Base-by-base conservation (phyloP, 2,113 vertebrate genomes). In the Oplegnathus fasciatus region DNA sequence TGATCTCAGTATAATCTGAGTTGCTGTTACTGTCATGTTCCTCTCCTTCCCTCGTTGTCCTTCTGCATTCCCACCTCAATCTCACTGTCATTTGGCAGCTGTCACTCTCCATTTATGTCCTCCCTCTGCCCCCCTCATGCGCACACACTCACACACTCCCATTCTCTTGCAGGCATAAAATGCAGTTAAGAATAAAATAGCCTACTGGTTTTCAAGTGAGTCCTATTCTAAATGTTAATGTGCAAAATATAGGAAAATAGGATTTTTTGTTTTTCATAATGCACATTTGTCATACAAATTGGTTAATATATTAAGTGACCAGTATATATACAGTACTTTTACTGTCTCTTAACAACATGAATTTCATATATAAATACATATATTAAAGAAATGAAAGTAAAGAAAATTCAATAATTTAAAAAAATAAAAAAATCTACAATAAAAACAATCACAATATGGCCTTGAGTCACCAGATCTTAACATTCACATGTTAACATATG, bases 11-110 rank as follows among this genome's bases (percentile, higher is more conserved):
- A 95, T 98, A 97, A 98, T 97, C 94, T 96, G 95, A 94, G 94
- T 92, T 87, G 94, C 94, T 97, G 96, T 97, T 96, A 94, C 96
- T 97, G 97, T 98, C 97, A 97, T 96, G 97, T 96, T 96, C 95
- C 88, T 93, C 94, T 95, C 95, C 95, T 95, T 96, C 93, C 93
- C 95, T 95, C 95, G 95, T 92, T 95, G 95, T 97, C 96, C 93
- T 93, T 92, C 92, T 93, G 94, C 92, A 92, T 96, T 95, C 94
- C 92, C 94, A 94, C 91, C 94, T 97, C 96, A 95, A 92, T 95
- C 96, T 96, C 95, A 95, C 96, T 95, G 92, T 95, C 94, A 95
- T 95, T 96, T 96, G 94, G 95, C 96, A 95, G 89, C 95, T 96
- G 97, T 96, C 96, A 93, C 95, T 96, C 95, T 93, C 28, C 94